Conservation (phyloP, 2,888 invertebrate genomes). For the Luperina nickerlii region DNA sequence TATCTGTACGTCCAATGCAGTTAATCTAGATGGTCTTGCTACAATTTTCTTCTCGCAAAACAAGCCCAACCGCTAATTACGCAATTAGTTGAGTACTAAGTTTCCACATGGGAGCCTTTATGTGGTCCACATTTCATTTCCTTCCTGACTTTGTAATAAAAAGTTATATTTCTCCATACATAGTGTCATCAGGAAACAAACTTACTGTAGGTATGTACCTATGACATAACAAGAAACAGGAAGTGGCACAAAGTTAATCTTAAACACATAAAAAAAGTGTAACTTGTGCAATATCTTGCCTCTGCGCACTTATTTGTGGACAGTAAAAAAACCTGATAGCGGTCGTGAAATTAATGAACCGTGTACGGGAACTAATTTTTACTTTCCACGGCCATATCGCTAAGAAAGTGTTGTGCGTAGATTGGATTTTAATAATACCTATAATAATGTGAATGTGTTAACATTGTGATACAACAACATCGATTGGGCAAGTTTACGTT, state of each 20-base stretch:
- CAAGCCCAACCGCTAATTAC: conserved; percentile 47
- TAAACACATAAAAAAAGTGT: conserved; percentile 62
- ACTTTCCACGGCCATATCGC: conserved; percentile 61
- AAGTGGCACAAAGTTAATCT: conserved; percentile 65
- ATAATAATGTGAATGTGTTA: conserved; percentile 11
- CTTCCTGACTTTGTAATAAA: conserved; percentile 53
- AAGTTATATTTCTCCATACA: conserved; percentile 35
- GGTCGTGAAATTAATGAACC: conserved; percentile 77
- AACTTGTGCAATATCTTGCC: conserved; percentile 70
- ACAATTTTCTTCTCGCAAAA: conserved; percentile 33
- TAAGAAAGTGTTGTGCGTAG: conserved; percentile 63
- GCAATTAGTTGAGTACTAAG: conserved; percentile 35
- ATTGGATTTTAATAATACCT: conserved; percentile 51
- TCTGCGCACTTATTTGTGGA: conserved; percentile 60
- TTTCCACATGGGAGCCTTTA: conserved; percentile 39
- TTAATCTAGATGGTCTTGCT: conserved; percentile 28
- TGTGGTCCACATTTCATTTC: conserved; percentile 56
- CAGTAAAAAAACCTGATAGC: conserved; percentile 59
- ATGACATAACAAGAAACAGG: conserved; percentile 68
- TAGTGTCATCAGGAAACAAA: conserved; percentile 60
- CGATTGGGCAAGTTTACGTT: background rate
- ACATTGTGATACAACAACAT: conserved; percentile 24
- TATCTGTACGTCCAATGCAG: conserved; percentile 49
- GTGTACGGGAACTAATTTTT: conserved; percentile 75
- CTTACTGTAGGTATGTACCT: conserved; percentile 28